A percentile compares a stretch with the other conserved stretches of the same genome.
Conservation (phyloP, 2,888 invertebrate genomes). For the Ophion costatus region DNA sequence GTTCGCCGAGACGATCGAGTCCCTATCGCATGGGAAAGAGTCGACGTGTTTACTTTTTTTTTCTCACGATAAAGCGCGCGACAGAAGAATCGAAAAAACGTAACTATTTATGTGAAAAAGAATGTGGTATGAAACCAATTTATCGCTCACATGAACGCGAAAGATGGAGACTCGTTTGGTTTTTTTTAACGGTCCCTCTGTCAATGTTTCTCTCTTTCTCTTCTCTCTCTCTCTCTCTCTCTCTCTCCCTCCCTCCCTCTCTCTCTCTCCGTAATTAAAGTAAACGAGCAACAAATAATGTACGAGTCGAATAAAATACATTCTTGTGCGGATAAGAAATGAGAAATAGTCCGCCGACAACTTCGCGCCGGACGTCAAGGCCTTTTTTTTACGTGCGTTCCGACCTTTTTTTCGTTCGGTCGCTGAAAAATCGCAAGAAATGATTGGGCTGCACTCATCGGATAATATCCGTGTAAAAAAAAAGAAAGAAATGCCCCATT, state of each 20-base stretch:
- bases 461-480: not conserved
- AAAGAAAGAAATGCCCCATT: not conserved
- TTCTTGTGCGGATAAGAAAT: constrained; percentile 64
- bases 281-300: constrained; percentile 50
- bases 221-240: constrained; percentile 28
- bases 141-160: constrained; percentile 36
- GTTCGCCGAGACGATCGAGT: not conserved
- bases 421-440: not conserved
- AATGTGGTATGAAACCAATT: constrained; percentile 69
- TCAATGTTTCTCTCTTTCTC: constrained; percentile 16
- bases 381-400: not conserved
- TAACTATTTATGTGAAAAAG: constrained; percentile 48
- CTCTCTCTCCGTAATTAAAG: constrained; percentile 23
- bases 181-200: not conserved
- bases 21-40: not conserved
- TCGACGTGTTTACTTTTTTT: constrained; percentile 37
- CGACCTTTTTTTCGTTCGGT: not conserved
- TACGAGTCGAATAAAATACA: constrained; percentile 68
- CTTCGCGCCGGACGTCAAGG: not conserved
- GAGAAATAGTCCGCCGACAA: constrained; percentile 13
- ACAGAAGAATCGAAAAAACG: constrained; percentile 33
- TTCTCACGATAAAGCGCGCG: constrained; percentile 7
- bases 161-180: constrained; percentile 3
- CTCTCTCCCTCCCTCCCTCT: constrained; percentile 21
- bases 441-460: not conserved